Evolutionary conservation across 2,797 vertebrate genomes (phyloP), one percentile per base, ranked within the genome.

Genomic region (Amniataba percoides): DNA sequence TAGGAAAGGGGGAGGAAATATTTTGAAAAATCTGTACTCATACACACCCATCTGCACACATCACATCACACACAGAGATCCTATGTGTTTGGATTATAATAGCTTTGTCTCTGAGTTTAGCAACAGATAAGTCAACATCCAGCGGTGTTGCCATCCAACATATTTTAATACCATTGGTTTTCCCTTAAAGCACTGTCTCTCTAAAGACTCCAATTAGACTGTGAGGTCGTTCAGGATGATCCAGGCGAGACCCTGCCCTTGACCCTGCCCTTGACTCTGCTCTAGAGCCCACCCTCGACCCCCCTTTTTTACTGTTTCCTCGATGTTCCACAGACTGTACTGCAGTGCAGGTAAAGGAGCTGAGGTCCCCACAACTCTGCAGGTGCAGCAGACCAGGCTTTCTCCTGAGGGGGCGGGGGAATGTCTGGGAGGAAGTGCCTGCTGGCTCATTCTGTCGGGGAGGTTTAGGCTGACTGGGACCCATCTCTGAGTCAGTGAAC

Each of bases 331-430:
- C 42, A 1, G 53, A 27, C 0, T 85, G 79, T 0, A 88, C 67
- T 46, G 93, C 90, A 0, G 58, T 69, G 0, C 74, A 84, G 40
- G 93, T 93, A 43, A 95, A 97, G 69, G 94, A 95, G 89, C 95
- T 97, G 61, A 96, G 87, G 77, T 97, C 96, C 1, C 96, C 97
- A 12, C 96, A 97, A 85, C 95, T 97, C 56, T 82, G 82, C 74
- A 96, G 93, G 79, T 97, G 94, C 55, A 97, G 87, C 78, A 96
- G 45, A 27, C 89, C 91, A 0, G 95, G 89, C 4, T 69, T 88
- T 19, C 73, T 87, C 66, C 87, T 81, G 0, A 60, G 87, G 21
- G 92, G 92, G 1, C 51, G 72, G 11, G 86, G 88, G 14, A 87
- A 81, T 2, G 40, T 84, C 72, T 83, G 80, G 19, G 62, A 82